These are phyloP conservation scores for Hippopotamyrus pictus DNA, from an alignment of 2,797 vertebrate species.

Conservation along the genomic window DNA sequence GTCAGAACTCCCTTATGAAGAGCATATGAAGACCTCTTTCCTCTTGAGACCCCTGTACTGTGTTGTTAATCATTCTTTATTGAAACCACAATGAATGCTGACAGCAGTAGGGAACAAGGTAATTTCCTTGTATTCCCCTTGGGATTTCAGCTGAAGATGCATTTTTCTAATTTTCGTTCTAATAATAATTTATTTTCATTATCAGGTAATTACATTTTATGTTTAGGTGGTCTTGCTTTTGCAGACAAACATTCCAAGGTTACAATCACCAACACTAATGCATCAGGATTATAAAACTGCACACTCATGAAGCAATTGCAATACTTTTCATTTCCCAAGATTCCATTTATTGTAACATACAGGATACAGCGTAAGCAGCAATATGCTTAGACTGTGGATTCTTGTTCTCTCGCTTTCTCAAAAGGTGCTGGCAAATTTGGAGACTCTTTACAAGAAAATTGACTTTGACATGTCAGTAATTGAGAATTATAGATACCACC, in stretches of 20 bases:
- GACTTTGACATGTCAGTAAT: conserved; percentile 31
- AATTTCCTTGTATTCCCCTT: conserved; percentile 1
- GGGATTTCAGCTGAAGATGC: conserved; percentile 4
- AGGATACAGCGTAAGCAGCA: not conserved
- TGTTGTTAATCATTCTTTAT: not conserved
- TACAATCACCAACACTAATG: not conserved
- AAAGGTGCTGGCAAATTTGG: conserved; percentile 12
- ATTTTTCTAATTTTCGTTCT: conserved; percentile 16
- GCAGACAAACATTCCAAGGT: not conserved
- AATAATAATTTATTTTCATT: conserved; percentile 12
- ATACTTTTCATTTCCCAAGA: not conserved
- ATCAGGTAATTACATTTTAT: not conserved
- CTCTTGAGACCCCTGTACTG: not conserved
- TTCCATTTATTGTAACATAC: not conserved
- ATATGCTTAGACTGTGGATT: not conserved
- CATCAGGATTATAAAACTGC: not conserved
- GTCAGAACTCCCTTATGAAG: not conserved
- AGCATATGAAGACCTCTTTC: not conserved
- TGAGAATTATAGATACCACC: conserved; percentile 25
- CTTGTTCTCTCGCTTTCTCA: not conserved
- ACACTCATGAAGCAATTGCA: not conserved
- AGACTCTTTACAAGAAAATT: conserved; percentile 23
- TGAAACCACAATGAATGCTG: conserved; percentile 8
- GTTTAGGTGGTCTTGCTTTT: not conserved
- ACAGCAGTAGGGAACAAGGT: conserved; percentile 4